Evolutionary conservation across 2,797 vertebrate genomes (phyloP).

Genomic region (Fistularia commersonii): DNA sequence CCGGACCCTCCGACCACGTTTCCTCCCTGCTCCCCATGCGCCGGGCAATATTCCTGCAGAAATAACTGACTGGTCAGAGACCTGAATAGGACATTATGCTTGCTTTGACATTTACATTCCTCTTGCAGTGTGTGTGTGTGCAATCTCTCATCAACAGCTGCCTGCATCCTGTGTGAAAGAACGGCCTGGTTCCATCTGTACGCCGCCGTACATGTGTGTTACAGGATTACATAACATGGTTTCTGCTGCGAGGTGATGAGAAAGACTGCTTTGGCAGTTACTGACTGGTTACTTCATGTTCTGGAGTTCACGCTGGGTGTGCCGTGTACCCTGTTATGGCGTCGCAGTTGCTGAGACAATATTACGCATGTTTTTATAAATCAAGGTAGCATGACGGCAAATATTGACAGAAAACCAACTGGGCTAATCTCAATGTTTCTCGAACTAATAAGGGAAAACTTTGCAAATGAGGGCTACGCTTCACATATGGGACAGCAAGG

Average conservation of each 20-base stretch:
- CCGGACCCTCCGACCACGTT: constrained; percentile 44
- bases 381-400: constrained; percentile 17
- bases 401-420: constrained; percentile 36
- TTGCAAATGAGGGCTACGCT: constrained; percentile 29
- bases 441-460: constrained; percentile 22
- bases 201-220: constrained; percentile 7
- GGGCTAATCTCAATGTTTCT: constrained; percentile 19
- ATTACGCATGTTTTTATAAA: neutral
- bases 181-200: constrained; percentile 31
- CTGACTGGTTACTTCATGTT: constrained; percentile 32
- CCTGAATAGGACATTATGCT: constrained; percentile 33
- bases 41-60: constrained; percentile 24
- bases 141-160: constrained; percentile 24
- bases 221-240: constrained; percentile 30
- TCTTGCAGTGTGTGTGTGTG: neutral
- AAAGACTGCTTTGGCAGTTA: constrained; percentile 20
- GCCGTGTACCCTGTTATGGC: neutral
- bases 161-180: constrained; percentile 38
- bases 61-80: constrained; percentile 28
- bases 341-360: too few relatives aligned
- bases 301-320: constrained; percentile 21
- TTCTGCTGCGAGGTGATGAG: constrained; percentile 26
- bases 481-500: constrained; percentile 21
- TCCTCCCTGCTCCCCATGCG: constrained; percentile 20
- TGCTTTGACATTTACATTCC: constrained; percentile 25